These are phyloP conservation scores for Corapipo altera DNA, from an alignment of 2,113 vertebrate species.

Conservation along the genomic window DNA sequence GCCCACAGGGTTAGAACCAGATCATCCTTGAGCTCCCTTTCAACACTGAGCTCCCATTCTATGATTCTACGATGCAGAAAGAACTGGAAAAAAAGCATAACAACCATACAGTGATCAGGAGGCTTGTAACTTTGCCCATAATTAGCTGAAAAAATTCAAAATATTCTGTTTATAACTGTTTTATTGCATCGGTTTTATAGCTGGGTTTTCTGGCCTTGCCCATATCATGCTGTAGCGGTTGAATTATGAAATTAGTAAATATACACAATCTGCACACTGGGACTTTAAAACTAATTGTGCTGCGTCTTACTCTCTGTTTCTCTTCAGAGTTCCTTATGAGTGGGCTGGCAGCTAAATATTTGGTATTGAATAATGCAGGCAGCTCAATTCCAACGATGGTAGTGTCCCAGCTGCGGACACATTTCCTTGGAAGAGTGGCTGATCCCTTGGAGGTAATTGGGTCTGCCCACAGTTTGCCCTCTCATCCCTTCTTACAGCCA, in stretches of 20 bases:
- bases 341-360: conserved; percentile 46
- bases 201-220: conserved; percentile 16
- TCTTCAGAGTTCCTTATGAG: conserved; percentile 48
- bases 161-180: conserved; percentile 12
- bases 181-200: conserved; percentile 30
- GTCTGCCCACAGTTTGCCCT: neutral
- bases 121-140: conserved; percentile 25
- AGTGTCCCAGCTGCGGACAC: neutral
- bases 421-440: conserved; percentile 52
- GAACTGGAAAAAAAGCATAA: conserved; percentile 22
- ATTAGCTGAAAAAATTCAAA: neutral
- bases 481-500: neutral
- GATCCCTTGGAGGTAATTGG: conserved; percentile 53
- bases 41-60: neutral
- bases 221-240: neutral
- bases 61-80: neutral
- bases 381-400: conserved; percentile 15
- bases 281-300: conserved; percentile 12
- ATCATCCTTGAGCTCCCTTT: too few species aligned
- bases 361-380: conserved; percentile 29
- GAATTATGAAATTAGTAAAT: conserved; percentile 21
- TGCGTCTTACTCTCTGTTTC: neutral
- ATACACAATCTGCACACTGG: neutral
- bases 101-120: neutral
- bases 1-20: neutral